Base-by-base conservation (phyloP, 2,888 invertebrate species). In the Mayetiola destructor region DNA sequence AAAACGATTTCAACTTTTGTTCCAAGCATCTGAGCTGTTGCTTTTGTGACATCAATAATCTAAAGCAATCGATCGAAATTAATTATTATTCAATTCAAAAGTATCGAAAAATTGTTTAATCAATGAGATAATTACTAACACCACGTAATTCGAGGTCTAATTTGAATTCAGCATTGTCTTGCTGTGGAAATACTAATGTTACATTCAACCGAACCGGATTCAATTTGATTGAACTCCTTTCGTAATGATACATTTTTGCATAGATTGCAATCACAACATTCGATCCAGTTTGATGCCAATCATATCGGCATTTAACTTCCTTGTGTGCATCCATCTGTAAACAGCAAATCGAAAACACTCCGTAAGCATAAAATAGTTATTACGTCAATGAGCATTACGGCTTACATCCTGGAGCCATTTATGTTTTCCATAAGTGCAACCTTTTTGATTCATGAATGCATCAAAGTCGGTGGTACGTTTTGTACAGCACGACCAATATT, bases 401-500 rank as follows among this genome's bases (percentile, higher is more conserved):
- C 36, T 48, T 67, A 82, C 84, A 73, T 85, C 83, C 69, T 83
- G 80, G 61, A 78, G 76, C 95, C 96, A 99, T 59, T 84, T 75
- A 73, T 99, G 99, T 54, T 76, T 76, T 5, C 94, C 96, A 58
- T 77, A 76, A 4, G 79, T 77, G 68, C 99, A 99, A 0, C 99
- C 99, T 56, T 80, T 82, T 75, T 97, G 97, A 57, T 83, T 85
- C 58, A 99, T 76, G 68, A 99, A 99, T 2, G 80, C 80, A 58
- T 88, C 81, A 68, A 99, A 99, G 69, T 99, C 97, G 1, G 90
- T 84, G 0, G 97, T 97, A 66, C 85, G 82, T 66, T 85, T 86
- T 64, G 87, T 82, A 67, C 99, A 99, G 68, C 99, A 99, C 0
- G 93, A 87, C 96, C 96, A 97, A 71, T 82, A 97, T 69, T 97